Evolutionary conservation across 2,113 vertebrate species (phyloP), one percentile per base, ranked within the genome.

Genomic region (Microcebus jonahi): DNA sequence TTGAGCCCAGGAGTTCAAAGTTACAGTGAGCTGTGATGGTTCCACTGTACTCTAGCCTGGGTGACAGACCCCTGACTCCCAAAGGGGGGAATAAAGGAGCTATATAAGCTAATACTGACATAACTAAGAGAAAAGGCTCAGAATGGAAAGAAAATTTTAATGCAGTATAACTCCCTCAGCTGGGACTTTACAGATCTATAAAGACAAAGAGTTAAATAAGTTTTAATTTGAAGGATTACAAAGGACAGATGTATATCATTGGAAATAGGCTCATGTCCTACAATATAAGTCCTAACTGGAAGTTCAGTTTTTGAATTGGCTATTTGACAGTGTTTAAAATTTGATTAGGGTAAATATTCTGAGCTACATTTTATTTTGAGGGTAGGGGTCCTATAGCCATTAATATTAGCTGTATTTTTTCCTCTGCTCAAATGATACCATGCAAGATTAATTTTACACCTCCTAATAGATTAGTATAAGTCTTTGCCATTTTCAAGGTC

Each of bases 191-290:
- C 67, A 42, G 36, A 88, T 95, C 65, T 87, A 68, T 95, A 94
- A 97, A 90, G 93, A 95, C 45, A 55, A 97, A 92, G 95, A 95
- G 77, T 94, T 96, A 90, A 96, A 93, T 50, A 96, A 81, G 83
- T 95, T 96, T 95, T 98, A 94, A 95, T 89, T 86, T 93, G 95
- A 98, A 97, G 93, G 96, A 88, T 98, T 97, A 93, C 88, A 42
- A 17, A 96, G 39, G 53, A 59, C 4, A 91, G 75, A 42, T 93
- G 23, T 83, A 11, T 94, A 36, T 96, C 89, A 86, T 34, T 55
- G 89, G 94, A 90, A 98, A 96, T 57, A 93, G 63, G 39, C 39
- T 39, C 39, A 39, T 39, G 39, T 39, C 39, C 39, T 39, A 39
- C 39, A 39, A 3, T 39, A 39, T 39, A 39, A 39, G 39, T 39